These are phyloP conservation scores for Acrobasis suavella DNA, from an alignment of 2,888 invertebrate species.

Conservation along the genomic window DNA sequence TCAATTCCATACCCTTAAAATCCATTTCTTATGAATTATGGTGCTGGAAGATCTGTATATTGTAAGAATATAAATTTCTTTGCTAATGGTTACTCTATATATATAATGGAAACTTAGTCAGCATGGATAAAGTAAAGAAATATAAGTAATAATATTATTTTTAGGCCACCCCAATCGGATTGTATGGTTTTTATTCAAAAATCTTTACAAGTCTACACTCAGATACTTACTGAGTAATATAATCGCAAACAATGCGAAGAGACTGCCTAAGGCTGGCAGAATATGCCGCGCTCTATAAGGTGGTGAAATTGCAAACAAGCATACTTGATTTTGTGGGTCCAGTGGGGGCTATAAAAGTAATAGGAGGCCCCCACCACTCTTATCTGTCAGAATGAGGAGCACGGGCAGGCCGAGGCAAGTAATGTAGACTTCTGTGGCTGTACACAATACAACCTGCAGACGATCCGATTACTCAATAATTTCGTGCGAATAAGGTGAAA, in stretches of 20 bases:
- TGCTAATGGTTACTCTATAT: slow-evolving; percentile 40
- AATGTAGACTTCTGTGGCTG: background rate
- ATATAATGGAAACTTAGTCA: slow-evolving; percentile 52
- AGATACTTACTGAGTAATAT: no score
- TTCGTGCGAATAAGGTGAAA: slow-evolving; percentile 29
- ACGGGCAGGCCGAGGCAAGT: no score
- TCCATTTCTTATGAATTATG: slow-evolving; percentile 57
- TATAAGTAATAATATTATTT: slow-evolving; percentile 44
- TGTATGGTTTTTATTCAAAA: slow-evolving; percentile 39
- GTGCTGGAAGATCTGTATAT: slow-evolving; percentile 79
- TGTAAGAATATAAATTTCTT: slow-evolving; percentile 48
- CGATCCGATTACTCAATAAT: slow-evolving; percentile 45
- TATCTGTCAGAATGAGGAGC: no score
- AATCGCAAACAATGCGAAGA: no score
- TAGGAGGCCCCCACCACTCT: no score
- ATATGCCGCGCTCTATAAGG: no score
- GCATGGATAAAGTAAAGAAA: slow-evolving; percentile 42
- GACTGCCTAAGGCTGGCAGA: no score
- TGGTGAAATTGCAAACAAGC: no score
- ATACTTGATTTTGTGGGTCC: no score
- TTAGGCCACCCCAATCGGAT: slow-evolving; percentile 50
- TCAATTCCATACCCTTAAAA: slow-evolving; percentile 40
- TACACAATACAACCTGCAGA: slow-evolving; percentile 26
- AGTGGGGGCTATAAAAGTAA: no score
- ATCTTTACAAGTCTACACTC: background rate